phyloP scores from a whole-genome alignment of 2,888 invertebrate species.

The Oeneis ivallda region DNA sequence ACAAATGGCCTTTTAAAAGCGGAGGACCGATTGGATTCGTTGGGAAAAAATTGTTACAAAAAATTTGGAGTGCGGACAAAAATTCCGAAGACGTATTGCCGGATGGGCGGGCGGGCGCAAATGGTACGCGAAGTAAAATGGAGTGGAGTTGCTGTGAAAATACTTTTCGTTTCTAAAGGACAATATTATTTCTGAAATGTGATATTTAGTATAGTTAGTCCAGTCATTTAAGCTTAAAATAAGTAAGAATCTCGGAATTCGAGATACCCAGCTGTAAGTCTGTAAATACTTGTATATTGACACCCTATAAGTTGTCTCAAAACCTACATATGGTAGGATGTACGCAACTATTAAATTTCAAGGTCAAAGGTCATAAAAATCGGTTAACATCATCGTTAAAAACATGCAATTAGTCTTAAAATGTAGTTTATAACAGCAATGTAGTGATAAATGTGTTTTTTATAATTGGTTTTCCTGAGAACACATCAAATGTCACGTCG shows the following conservation, averaged over 20 bases:
- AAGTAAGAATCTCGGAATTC: too few relatives aligned
- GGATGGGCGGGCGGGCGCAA: slow-evolving; percentile 43
- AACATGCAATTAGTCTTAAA: not conserved
- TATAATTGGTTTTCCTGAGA: not conserved
- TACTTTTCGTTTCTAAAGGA: slow-evolving; percentile 22
- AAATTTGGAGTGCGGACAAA: slow-evolving; percentile 43
- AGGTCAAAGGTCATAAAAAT: too few relatives aligned
- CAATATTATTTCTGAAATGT: slow-evolving; percentile 1
- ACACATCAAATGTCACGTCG: slow-evolving; percentile 26
- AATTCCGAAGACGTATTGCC: slow-evolving; percentile 46
- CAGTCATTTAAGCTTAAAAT: too few relatives aligned
- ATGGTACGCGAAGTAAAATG: slow-evolving; percentile 44
- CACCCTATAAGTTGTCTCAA: too few relatives aligned
- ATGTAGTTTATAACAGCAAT: not conserved
- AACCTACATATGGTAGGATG: too few relatives aligned
- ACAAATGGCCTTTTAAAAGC: slow-evolving; percentile 60
- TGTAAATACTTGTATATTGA: too few relatives aligned
- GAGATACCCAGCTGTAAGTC: too few relatives aligned
- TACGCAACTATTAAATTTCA: too few relatives aligned
- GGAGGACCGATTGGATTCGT: slow-evolving; percentile 51
- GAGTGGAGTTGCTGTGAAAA: slow-evolving; percentile 35
- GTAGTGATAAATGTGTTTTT: not conserved
- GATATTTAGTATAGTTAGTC: too few relatives aligned
- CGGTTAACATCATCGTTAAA: not conserved
- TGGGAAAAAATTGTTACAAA: slow-evolving; percentile 46